A percentile compares a stretch with the other conserved stretches of the same genome.
These are phyloP conservation scores for Saccostrea cuccullata DNA, from an alignment of 1,140 invertebrate species.

Conservation along the genomic window DNA sequence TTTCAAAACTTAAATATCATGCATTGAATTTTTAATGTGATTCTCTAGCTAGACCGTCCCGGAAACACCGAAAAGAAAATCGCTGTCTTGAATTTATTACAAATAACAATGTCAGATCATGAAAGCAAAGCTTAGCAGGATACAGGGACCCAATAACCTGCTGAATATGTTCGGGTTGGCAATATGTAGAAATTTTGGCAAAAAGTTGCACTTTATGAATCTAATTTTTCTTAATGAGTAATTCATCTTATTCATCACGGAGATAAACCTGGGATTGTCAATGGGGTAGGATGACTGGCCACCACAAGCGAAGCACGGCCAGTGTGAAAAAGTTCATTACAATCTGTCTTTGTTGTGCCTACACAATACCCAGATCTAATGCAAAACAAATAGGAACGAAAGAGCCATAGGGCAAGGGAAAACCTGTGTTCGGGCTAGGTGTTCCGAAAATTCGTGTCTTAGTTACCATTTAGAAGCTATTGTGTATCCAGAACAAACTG, in stretches of 20 bases:
- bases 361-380: constrained; percentile 24
- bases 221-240: background rate
- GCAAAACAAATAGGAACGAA: constrained; percentile 33
- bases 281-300: background rate
- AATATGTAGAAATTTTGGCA: background rate
- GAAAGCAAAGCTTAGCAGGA: too few species aligned
- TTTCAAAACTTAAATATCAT: constrained; percentile 28
- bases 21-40: constrained; percentile 15
- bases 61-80: too few species aligned
- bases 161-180: background rate
- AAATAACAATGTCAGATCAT: too few species aligned
- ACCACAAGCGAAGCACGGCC: background rate
- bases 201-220: background rate
- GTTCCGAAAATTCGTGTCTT: background rate
- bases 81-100: too few species aligned
- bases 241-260: background rate
- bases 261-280: constrained; percentile 21
- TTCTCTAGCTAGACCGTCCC: background rate
- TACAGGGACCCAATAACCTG: background rate
- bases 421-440: background rate
- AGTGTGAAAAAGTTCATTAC: constrained; percentile 33
- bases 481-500: constrained; percentile 4
- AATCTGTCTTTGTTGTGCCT: background rate
- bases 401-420: background rate
- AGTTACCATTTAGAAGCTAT: constrained; percentile 18